Evolutionary conservation across 2,113 vertebrate species (phyloP).

Genomic region (Anthoscopus minutus): DNA sequence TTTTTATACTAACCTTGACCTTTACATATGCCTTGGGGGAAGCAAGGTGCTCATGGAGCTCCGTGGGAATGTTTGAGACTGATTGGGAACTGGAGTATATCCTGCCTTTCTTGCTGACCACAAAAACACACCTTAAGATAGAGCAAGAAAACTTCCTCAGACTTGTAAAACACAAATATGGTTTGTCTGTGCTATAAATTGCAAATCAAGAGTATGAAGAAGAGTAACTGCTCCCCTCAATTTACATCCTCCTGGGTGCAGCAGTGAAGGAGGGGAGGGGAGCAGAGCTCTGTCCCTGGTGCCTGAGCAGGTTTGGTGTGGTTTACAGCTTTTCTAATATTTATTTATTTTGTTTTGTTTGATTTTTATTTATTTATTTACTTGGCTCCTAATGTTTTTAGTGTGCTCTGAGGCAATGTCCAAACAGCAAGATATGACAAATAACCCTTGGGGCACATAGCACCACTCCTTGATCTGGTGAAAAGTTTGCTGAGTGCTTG

Average conservation of each 20-base stretch:
- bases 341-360: background rate
- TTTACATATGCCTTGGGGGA: background rate
- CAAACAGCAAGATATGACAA: background rate
- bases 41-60: background rate
- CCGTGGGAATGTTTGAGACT: background rate
- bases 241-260: background rate
- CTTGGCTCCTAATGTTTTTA: background rate
- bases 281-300: background rate
- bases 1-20: background rate
- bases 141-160: conserved; percentile 3
- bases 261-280: background rate
- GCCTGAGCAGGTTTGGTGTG: background rate
- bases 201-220: background rate
- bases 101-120: conserved; percentile 34
- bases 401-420: background rate
- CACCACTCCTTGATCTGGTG: background rate
- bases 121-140: conserved; percentile 30
- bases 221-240: background rate
- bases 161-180: background rate
- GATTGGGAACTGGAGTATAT: background rate
- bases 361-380: no score
- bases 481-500: background rate
- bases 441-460: background rate
- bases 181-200: background rate
- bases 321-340: background rate